Base-by-base conservation (phyloP, 2,888 invertebrate genomes). In the Priocnemis perturbator region DNA sequence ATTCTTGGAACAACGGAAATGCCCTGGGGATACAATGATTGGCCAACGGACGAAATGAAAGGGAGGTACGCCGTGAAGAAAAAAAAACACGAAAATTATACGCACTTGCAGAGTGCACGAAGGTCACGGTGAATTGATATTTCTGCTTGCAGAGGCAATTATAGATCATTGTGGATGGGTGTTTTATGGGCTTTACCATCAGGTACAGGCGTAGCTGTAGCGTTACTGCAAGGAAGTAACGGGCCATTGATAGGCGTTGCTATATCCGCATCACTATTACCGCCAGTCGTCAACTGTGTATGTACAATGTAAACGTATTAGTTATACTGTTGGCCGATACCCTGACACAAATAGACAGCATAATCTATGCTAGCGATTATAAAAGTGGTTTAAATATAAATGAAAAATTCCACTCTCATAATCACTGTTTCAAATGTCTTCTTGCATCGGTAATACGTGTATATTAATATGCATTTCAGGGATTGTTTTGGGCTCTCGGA, bases 221-320 rank as follows among this genome's bases (percentile, higher is more conserved):
- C 96, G n/a, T 90, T 96, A 62, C 91, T 96, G 0, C 95, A 96
- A 84, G 96, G 96, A 45, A 96, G 95, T 85, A 94, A 94, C 50
- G 96, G 96, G 0, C 96, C 96, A 0, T 90, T 96, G 59, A 96
- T 96, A 74, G 96, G 96, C 68, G 96, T 96, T 62, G 96, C 96
- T n/a, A 96, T 96, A 85, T 96, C 96, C 19, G 96, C 96, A 0
- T 96, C 96, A 0, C 90, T 96, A 61, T 87, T 96, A 69, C 96
- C 96, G 20, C 96, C 96, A 3, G 95, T 95, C 65, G 96, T 96
- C 23, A 96, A 96, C 89, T 95, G 95, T 84, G 96, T 94, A 90
- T 11, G 37, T 37, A 37, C 37, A 64, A 45, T 2, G 61, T 30
- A n/a, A 61, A 5, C 4, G 50, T 21, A 59, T 21, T 21, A 52